These are phyloP conservation scores for Argyrosomus regius DNA, from an alignment of 2,797 vertebrate species.

Conservation along the genomic window DNA sequence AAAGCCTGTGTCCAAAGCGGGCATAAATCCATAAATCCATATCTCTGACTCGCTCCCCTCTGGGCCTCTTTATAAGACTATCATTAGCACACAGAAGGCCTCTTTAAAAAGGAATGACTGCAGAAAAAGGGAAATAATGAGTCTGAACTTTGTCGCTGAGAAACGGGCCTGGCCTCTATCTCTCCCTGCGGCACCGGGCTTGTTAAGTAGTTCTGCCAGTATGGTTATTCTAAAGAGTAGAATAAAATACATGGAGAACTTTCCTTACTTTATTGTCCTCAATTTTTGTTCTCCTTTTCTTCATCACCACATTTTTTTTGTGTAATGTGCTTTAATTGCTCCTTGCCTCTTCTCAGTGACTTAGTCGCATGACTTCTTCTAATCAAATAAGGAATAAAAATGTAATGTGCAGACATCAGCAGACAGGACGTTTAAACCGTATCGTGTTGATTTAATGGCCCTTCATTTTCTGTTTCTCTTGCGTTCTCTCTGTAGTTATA, in stretches of 20 bases:
- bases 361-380: constrained; percentile 11
- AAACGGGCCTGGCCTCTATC: constrained; percentile 59
- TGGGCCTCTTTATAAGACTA: constrained; percentile 79
- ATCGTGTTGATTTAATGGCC: background rate
- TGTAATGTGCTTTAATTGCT: constrained; percentile 43
- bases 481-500: background rate
- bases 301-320: background rate
- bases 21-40: constrained; percentile 83
- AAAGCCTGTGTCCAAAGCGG: constrained; percentile 77
- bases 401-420: constrained; percentile 7
- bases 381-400: constrained; percentile 18
- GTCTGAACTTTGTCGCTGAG: constrained; percentile 78
- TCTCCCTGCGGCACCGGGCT: constrained; percentile 71
- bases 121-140: constrained; percentile 80
- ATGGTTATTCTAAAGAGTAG: constrained; percentile 64
- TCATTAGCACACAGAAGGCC: constrained; percentile 79
- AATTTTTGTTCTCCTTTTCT: constrained; percentile 42
- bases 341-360: constrained; percentile 11
- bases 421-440: constrained; percentile 3
- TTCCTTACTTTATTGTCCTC: constrained; percentile 44
- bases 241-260: constrained; percentile 63
- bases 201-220: constrained; percentile 70
- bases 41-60: constrained; percentile 75
- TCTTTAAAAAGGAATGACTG: constrained; percentile 73
- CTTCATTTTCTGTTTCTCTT: background rate